Evolutionary conservation across 2,888 invertebrate species (phyloP), one percentile per base, ranked within the genome.

Genomic region (Carterocephalus palaemon): DNA sequence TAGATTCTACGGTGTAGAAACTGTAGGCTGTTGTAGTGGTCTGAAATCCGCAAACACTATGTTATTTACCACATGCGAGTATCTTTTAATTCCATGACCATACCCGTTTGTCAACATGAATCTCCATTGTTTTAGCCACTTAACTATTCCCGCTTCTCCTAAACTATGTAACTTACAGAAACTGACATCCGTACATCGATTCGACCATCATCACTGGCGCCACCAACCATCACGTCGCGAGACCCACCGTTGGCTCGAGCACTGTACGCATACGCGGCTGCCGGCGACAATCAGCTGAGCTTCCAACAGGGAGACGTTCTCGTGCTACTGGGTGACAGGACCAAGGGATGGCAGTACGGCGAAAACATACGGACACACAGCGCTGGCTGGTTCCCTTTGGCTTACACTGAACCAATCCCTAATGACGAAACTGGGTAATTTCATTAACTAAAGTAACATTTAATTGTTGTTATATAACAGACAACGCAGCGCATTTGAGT

Each of bases 271-370:
- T 97, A 97, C 75, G 90, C 95, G 48, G 95, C 96, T 20, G 90
- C 87, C 79, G 95, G 96, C 3, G 97, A 96, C 68, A 96, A 96
- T 81, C 97, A 97, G 78, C 89, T 97, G 49, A 94, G 94, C 69
- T 97, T 97, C 84, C 92, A 93, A 52, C 96, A 96, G 81, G 95
- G 95, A 51, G 97, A 97, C 76, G 89, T 94, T 48, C 92, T 97
- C 43, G 93, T 95, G 4, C 79, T 97, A 53, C 92, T 96, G 60
- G 97, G 97, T 12, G 96, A 95, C 62, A 90, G 95, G 57, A 95
- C 95, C 57, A 97, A 97, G 73, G 97, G 97, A 13, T 97, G 97
- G 97, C 97, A 97, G 79, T 97, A 96, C 65, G 97, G 97, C n/a
- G 96, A 97, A 75, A 97, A 97, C 78, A 78, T 95, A 57, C 90